Evolutionary conservation across 2,113 vertebrate genomes (phyloP), one percentile per base, ranked within the genome.

Genomic region (Pyrgilauda ruficollis): DNA sequence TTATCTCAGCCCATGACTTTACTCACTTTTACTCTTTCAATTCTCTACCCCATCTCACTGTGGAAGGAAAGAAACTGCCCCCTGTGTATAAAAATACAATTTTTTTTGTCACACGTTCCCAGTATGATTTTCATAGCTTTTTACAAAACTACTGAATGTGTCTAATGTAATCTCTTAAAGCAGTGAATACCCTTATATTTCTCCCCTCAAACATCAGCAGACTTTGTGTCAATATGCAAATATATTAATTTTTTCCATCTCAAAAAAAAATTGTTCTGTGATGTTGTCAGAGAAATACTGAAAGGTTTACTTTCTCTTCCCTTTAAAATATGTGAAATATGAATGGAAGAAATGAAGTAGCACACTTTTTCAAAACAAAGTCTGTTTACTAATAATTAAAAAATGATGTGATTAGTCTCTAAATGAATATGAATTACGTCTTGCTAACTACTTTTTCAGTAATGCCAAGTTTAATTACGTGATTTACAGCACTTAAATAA

Each of bases 381-480:
- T 52, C 68, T 80, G 5, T 44, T 82, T 91, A 84, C 84, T 72
- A 83, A 84, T 76, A 92, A 75, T 91, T 95, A 16, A 37, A 35
- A 76, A 46, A 85, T 52, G 0, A 85, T 77, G 55, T 55, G 31
- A 58, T 79, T 96, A 64, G 6, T 61, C n/a, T 93, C 33, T 83
- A 75, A 73, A 85, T 94, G 10, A 96, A 61, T 95, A 84, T 77
- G 5, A 95, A 95, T 95, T 55, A 59, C 12, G 83, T 90, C 41
- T 88, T 91, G 20, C 15, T 94, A 67, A 89, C 46, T 93, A 75
- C 15, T 53, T 70, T 85, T 80, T 61, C 1, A 0, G 64, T 80
- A 94, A 76, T 35, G 24, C 15, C 78, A 76, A 59, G 53, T 93
- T 75, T 86, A 94, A 94, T 94, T 86, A 64, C 0, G 5, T 2